These are phyloP conservation scores for Rhingia campestris DNA, from an alignment of 2,888 invertebrate species.

Conservation along the genomic window DNA sequence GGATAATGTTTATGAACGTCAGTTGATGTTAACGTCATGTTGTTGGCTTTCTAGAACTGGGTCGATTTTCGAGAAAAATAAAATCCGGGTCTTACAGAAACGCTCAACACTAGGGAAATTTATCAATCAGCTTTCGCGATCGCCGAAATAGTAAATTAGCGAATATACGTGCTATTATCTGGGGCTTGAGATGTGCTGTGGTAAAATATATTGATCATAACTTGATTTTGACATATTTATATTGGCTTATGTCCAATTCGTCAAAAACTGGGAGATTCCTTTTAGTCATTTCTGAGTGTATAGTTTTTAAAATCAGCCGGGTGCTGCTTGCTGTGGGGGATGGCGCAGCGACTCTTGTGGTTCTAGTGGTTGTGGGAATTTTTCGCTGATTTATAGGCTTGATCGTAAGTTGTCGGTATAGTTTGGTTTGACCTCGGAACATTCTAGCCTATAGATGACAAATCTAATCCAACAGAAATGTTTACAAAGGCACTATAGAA, in stretches of 20 bases:
- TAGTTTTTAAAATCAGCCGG: conserved; percentile 7
- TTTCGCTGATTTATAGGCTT: conserved; percentile 30
- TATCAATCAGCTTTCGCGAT: conserved; percentile 24
- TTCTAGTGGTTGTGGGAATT: conserved; percentile 52
- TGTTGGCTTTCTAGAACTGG: conserved; percentile 44
- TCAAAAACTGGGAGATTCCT: conserved; percentile 60
- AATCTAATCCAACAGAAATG: conserved; percentile 41
- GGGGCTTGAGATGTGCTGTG: conserved; percentile 43
- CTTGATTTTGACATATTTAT: conserved; percentile 70
- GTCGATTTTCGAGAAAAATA: conserved; percentile 50
- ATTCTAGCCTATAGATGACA: conserved; percentile 34
- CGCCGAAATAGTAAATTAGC: conserved; percentile 57
- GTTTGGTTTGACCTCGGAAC: conserved; percentile 13
- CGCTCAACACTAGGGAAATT: background rate
- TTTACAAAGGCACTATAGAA: conserved; percentile 25
- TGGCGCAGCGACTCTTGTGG: background rate
- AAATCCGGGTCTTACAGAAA: conserved; percentile 19
- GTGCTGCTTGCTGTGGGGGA: background rate
- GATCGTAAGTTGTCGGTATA: conserved; percentile 42
- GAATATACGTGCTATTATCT: conserved; percentile 11
- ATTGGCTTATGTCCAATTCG: conserved; percentile 64
- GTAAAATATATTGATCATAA: conserved; percentile 69
- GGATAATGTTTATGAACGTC: conserved; percentile 45
- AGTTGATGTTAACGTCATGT: conserved; percentile 62
- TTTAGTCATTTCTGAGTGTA: conserved; percentile 31